Base-by-base conservation (phyloP, 1,140 invertebrate genomes). In the Berghia stephanieae region DNA sequence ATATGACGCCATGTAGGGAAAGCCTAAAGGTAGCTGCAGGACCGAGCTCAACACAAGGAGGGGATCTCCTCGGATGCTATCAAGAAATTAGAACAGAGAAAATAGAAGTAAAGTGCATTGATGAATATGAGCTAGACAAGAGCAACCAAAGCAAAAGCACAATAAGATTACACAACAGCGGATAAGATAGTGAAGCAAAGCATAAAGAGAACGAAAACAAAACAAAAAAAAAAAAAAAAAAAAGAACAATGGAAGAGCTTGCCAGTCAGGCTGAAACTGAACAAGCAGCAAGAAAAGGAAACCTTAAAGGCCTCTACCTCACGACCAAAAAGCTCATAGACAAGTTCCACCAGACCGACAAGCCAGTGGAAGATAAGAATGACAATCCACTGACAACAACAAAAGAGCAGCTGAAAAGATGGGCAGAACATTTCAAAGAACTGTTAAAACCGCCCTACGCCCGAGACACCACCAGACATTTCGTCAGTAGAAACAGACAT, bases 101-200 rank as follows among this genome's bases (percentile, higher is more conserved):
- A 78, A 27, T 16, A 71, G 68, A 40, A 44, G 36, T 77, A 75
- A 49, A 80, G 77, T 66, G 68, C 34, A 57, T 67, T 38, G 36
- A 42, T 52, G 40, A 77, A 74, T 66, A 77, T 55, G 40, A 82
- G 74, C 40, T 69, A 44, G 40, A 79, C 74, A 60, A 73, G 40
- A 77, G 63, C 77, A 78, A 73, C 55, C 57, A 71, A 73, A 43
- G 78, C 72, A 57, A 67, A 67, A 55, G 42, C 82, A 44, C 78
- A 80, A 68, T 55, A 76, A 68, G 66, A 76, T 6, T 74, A 80
- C 63, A 75, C 21, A 52, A 27, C 74, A 34, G 77, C 78, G 21
- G 66, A 82, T 69, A 79, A 69, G 68, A 71, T 78, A 60, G 78
- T 82, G 16, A 82, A 82, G 79, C 80, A 44, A 44, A 80, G 63